Base-by-base conservation (phyloP, 2,888 invertebrate species). In the Leptinotarsa juncta region DNA sequence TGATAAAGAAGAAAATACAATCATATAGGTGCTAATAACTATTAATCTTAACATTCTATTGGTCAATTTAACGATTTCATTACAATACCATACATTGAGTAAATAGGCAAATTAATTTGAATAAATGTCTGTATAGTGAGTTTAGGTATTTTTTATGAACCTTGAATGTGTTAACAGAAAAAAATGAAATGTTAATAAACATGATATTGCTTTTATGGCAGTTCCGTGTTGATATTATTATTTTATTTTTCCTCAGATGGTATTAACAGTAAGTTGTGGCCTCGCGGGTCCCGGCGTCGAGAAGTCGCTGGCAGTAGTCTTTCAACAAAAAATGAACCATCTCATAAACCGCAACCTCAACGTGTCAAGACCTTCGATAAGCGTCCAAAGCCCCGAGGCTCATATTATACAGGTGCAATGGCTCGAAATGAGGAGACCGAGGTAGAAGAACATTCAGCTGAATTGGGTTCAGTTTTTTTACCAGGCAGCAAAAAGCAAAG, bases 401-500 rank as follows among this genome's bases (percentile, higher is more conserved):
- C 89, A 84, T 88, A 89, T 89, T 87, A 88, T 87, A 85, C 73
- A 4, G 80, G 79, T 68, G 70, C 84, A 87, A 76, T 90, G 90
- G 90, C 91, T 92, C 90, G 94, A 93, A 90, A 92, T 90, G 91
- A 91, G 93, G 90, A 90, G 91, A 82, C 93, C 93, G 88, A 93
- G 93, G 88, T 89, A 84, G 83, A 82, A 69, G 90, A 90, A 81
- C 89, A 91, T 79, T 89, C 90, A 85, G 91, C 92, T 87, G 96
- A 96, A 91, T 89, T 93, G 88, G 95, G 95, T 90, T 96, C 96
- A 87, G 93, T 95, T 84, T 93, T 94, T 90, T 90, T 91, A 87
- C 92, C 92, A 88, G 95, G 95, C 90, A 94, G 95, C 89, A 96
- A 95, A 89, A 96, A 96, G 90, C 95, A 95, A 90, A 97, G 95